Conservation (phyloP, 1,140 invertebrate genomes). For the Apis florea region DNA sequence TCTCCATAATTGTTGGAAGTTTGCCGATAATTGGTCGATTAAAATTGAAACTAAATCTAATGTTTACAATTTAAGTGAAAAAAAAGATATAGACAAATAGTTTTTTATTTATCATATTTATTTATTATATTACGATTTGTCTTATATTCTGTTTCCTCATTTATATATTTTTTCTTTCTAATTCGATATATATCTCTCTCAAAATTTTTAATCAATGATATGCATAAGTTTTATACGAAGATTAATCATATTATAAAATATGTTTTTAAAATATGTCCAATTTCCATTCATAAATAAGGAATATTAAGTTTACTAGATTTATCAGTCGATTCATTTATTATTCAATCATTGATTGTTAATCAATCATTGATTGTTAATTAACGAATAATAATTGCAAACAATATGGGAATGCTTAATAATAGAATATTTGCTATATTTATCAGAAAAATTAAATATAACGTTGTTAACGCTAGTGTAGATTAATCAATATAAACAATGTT, state of each 20-base stretch:
- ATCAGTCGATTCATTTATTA: background rate
- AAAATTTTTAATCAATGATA: background rate
- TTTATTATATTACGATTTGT: background rate
- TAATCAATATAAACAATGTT: background rate
- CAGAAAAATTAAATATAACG: background rate
- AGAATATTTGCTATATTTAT: no score
- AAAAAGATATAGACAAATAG: background rate
- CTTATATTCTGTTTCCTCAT: no score
- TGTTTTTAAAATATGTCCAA: background rate
- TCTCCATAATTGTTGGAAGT: slow-evolving; percentile 26
- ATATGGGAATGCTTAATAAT: no score
- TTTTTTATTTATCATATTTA: background rate
- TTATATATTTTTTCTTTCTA: background rate
- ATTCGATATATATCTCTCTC: background rate
- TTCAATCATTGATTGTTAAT: background rate
- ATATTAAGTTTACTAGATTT: background rate
- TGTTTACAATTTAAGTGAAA: slow-evolving; percentile 13
- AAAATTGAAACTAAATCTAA: slow-evolving; percentile 21
- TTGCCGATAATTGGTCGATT: slow-evolving; percentile 26
- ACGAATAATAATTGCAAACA: background rate
- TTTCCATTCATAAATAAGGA: background rate
- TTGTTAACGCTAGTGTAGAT: background rate
- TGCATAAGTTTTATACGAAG: background rate
- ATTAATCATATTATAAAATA: slow-evolving; percentile 10
- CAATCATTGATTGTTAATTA: background rate